phyloP scores from a whole-genome alignment of 2,888 invertebrate species.

The Agriopis aurantiaria region DNA sequence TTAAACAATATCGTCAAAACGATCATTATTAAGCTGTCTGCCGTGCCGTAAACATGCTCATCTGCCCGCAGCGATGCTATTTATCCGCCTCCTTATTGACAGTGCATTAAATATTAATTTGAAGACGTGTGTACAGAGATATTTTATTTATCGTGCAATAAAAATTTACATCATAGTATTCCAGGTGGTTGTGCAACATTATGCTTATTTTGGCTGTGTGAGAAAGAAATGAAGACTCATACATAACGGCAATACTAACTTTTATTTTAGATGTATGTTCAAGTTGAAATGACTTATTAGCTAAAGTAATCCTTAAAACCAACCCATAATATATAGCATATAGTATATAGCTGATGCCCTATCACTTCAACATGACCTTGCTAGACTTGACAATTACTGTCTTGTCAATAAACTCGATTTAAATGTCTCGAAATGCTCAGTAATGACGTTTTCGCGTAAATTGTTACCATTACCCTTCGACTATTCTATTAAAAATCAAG shows the following conservation, averaged over 20 bases:
- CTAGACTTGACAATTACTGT: too few species aligned
- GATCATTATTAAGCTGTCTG: constrained; percentile 46
- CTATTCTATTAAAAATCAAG: too few species aligned
- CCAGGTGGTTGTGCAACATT: constrained; percentile 19
- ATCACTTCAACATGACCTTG: too few species aligned
- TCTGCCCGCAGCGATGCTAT: constrained; percentile 41
- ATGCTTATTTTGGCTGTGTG: constrained; percentile 7
- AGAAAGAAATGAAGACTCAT: neutral
- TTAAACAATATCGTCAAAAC: constrained; percentile 40
- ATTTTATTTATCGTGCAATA: constrained; percentile 31
- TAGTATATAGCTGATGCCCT: too few species aligned
- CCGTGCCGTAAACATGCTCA: constrained; percentile 34
- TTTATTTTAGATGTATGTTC: too few species aligned
- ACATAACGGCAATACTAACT: neutral
- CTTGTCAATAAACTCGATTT: too few species aligned
- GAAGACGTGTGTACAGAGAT: constrained; percentile 30
- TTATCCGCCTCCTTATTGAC: constrained; percentile 38
- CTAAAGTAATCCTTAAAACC: neutral
- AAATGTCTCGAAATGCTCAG: too few species aligned
- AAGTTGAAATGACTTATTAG: neutral
- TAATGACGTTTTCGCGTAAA: too few species aligned
- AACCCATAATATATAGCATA: too few species aligned
- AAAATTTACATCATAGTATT: constrained; percentile 16
- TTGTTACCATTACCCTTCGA: too few species aligned
- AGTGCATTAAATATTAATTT: constrained; percentile 37